These are phyloP conservation scores for Pomacea maculata DNA, from an alignment of 1,140 invertebrate species.

Conservation along the genomic window DNA sequence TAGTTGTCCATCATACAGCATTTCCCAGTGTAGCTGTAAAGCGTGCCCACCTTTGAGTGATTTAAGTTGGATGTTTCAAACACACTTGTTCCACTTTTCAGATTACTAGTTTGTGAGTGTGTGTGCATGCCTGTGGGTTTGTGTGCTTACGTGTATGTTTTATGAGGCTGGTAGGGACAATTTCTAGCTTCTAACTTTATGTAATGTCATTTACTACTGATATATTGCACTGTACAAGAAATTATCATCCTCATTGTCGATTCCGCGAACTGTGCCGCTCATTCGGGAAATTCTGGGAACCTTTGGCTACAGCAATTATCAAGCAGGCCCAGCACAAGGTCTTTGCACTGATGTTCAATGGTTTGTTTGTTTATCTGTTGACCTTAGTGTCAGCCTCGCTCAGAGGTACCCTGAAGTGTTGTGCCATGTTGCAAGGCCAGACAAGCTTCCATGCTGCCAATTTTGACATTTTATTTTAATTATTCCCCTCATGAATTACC, in stretches of 20 bases:
- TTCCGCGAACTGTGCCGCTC: not conserved
- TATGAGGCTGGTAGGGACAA: not conserved
- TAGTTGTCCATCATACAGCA: too few relatives aligned
- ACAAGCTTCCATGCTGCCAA: too few relatives aligned
- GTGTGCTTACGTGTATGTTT: conserved; percentile 3
- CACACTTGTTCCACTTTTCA: too few relatives aligned
- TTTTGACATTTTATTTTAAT: too few relatives aligned
- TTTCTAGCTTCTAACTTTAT: not conserved
- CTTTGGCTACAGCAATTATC: too few relatives aligned
- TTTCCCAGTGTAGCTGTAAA: too few relatives aligned
- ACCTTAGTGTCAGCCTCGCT: not conserved
- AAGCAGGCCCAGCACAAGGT: not conserved
- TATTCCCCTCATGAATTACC: too few relatives aligned
- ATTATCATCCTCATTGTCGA: not conserved
- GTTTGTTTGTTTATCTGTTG: too few relatives aligned
- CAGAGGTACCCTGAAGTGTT: not conserved
- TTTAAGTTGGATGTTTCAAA: too few relatives aligned
- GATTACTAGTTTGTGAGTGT: not conserved
- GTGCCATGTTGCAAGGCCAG: not conserved
- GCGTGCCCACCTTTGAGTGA: too few relatives aligned
- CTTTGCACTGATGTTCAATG: not conserved
- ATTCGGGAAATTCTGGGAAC: not conserved
- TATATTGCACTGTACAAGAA: not conserved
- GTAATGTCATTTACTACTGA: not conserved
- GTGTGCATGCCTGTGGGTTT: not conserved